Conservation (phyloP, 2,797 vertebrate species). For the Naso thynnoides region DNA sequence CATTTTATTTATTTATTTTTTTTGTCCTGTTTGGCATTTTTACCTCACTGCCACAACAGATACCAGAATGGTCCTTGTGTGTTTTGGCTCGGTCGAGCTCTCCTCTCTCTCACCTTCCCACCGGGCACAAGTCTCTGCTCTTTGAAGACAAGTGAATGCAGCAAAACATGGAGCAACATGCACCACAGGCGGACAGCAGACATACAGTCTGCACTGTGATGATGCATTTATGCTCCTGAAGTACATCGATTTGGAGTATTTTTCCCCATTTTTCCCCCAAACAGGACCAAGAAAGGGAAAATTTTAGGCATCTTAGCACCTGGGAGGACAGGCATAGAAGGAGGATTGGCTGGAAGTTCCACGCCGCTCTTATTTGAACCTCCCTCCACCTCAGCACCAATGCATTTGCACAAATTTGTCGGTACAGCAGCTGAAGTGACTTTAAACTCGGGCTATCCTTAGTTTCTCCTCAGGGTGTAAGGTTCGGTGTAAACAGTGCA, state of each 20-base stretch:
- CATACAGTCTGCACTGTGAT: slow-evolving; percentile 25
- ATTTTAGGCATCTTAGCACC: slow-evolving; percentile 23
- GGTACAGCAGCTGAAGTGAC: background rate
- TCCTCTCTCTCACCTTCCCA: slow-evolving; percentile 67
- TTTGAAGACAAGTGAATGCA: slow-evolving; percentile 67
- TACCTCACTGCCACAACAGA: slow-evolving; percentile 55
- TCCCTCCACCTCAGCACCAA: background rate
- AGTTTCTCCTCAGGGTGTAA: background rate
- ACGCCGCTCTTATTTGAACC: too few relatives aligned
- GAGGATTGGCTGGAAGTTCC: background rate
- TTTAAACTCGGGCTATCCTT: background rate
- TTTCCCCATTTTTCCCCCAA: slow-evolving; percentile 3
- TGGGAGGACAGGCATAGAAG: slow-evolving; percentile 1
- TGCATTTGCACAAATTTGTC: slow-evolving; percentile 1
- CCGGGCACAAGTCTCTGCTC: slow-evolving; percentile 63
- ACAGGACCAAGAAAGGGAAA: too few relatives aligned
- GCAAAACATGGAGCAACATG: slow-evolving; percentile 54
- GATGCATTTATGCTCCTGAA: slow-evolving; percentile 15
- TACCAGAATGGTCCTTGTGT: slow-evolving; percentile 61
- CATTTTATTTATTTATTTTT: slow-evolving; percentile 20
- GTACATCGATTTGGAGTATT: slow-evolving; percentile 4
- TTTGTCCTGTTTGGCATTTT: slow-evolving; percentile 51
- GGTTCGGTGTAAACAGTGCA: background rate
- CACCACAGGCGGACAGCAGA: slow-evolving; percentile 35
- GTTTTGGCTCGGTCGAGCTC: slow-evolving; percentile 54